Conservation (phyloP, 1,140 invertebrate species). For the Saccostrea cuccullata region DNA sequence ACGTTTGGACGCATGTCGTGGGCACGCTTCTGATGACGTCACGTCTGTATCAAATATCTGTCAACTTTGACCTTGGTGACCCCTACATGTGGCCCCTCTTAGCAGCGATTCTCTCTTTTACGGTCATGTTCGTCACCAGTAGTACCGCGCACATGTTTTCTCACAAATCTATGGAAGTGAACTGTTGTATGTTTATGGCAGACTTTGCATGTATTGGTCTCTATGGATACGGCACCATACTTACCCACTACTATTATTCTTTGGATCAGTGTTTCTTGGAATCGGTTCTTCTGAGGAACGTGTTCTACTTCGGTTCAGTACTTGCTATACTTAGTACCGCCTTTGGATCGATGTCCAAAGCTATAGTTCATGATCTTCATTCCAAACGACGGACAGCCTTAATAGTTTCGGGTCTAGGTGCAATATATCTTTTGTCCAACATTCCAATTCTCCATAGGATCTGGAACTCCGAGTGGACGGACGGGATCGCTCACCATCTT, state of each 20-base stretch:
- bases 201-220: conserved; percentile 35
- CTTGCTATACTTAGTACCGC: not conserved
- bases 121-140: conserved; percentile 7
- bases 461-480: not conserved
- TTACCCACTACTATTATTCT: conserved; percentile 40
- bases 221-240: conserved; percentile 30
- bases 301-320: not conserved
- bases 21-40: conserved; percentile 2
- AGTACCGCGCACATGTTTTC: conserved; percentile 39
- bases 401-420: conserved; percentile 2
- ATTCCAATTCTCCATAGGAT: conserved; percentile 23
- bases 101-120: not conserved
- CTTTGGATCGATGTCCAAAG: conserved; percentile 17
- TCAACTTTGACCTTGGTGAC: conserved; percentile 1
- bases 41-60: not conserved
- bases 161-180: conserved; percentile 24
- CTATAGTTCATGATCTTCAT: not conserved
- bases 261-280: not conserved
- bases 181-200: conserved; percentile 30
- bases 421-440: conserved; percentile 18
- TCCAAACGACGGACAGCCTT: conserved; percentile 10
- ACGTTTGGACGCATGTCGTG: conserved; percentile 31
- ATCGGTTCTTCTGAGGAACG: not conserved
- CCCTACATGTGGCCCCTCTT: conserved; percentile 22
- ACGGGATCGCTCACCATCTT: not conserved